phyloP scores from a whole-genome alignment of 2,797 vertebrate genomes.

The Siniperca obscura region DNA sequence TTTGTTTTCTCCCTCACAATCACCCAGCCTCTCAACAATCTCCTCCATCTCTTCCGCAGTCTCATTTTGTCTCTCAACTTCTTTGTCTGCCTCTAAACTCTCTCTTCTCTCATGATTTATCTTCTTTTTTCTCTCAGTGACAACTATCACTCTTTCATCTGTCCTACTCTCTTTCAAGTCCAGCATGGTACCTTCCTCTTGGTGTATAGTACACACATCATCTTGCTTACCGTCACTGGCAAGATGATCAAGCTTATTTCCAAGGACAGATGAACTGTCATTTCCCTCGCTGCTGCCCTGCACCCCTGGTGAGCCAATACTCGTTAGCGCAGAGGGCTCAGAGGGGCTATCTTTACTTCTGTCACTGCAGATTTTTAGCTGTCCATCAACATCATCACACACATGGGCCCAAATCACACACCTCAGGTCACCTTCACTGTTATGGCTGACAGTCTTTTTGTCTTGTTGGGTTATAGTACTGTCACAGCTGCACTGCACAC shows the following conservation, averaged over 20 bases:
- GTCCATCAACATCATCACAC: conserved; percentile 53
- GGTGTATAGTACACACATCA: conserved; percentile 18
- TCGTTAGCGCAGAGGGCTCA: conserved; percentile 33
- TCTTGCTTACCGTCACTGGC: conserved; percentile 30
- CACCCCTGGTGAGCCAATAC: conserved; percentile 18
- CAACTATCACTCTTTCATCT: conserved; percentile 45
- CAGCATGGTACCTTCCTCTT: conserved; percentile 23
- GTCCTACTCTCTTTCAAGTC: conserved; percentile 32
- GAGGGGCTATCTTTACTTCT: conserved; percentile 39
- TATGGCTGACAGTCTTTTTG: conserved; percentile 31
- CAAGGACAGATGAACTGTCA: conserved; percentile 47
- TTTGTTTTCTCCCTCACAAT: conserved; percentile 27
- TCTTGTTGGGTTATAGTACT: conserved; percentile 45
- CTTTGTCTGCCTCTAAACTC: conserved; percentile 41
- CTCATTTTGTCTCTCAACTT: conserved; percentile 40
- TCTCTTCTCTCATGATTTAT: conserved; percentile 35
- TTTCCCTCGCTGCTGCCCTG: conserved; percentile 31
- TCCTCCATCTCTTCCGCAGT: conserved; percentile 50
- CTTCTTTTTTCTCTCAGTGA: conserved; percentile 49
- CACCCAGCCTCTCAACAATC: conserved; percentile 35
- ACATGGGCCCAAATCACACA: conserved; percentile 13
- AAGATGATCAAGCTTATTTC: conserved; percentile 41
- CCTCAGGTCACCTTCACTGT: conserved; percentile 45
- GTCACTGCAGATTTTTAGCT: conserved; percentile 39
- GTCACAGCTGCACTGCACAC: conserved; percentile 62